Base-by-base conservation (phyloP, 2,113 vertebrate genomes). In the Peromyscus californicus region DNA sequence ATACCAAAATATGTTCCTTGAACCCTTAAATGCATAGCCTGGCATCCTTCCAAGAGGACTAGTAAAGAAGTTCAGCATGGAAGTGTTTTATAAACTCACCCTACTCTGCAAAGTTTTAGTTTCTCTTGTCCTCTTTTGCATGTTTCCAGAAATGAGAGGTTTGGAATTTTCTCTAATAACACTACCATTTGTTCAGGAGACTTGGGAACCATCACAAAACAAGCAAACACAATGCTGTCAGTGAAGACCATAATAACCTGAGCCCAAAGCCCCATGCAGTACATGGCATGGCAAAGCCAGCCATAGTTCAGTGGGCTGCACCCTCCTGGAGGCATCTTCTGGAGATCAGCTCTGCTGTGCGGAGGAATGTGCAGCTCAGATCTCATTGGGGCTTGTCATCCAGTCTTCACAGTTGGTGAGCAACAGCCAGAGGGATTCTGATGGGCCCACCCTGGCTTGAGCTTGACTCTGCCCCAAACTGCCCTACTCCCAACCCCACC, bases 101-200 rank as follows among this genome's bases (percentile, higher is more conserved):
- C 31, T 12, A 8, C 9, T 63, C 78, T 67, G 29, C 36, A 96
- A 93, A 95, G 74, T 33, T 82, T 57, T 82, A 17, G 11, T 83
- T 83, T 59, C 22, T 78, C 8, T 63, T 48, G 33, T 63, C 22
- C 7, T 88, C 16, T 89, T 89, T 67, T 72, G 4, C 21, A 7
- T 33, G 11, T 12, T 84, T 42, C 21, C 83, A 67, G 16, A 45
- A 67, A 65, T 86, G 17, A 26, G 80, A 7, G 39, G 21, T 91
- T 69, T 61, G 19, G 9, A 36, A 86, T 67, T 65, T 45, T 33
- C 16, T 67, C 67, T 48, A 86, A 86, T 67, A 17, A 11, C 39
- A 93, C 67, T 89, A 61, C 9, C 5, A 26, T 93, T 93, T 97
- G 63, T 33, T 96, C 8, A 61, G 79, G 42, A 89, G 13, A 69